Percentiles rank a stretch among this genome's conserved stretches.
Evolutionary conservation across 2,797 vertebrate species (phyloP).

Genomic region (Leuciscus waleckii): DNA sequence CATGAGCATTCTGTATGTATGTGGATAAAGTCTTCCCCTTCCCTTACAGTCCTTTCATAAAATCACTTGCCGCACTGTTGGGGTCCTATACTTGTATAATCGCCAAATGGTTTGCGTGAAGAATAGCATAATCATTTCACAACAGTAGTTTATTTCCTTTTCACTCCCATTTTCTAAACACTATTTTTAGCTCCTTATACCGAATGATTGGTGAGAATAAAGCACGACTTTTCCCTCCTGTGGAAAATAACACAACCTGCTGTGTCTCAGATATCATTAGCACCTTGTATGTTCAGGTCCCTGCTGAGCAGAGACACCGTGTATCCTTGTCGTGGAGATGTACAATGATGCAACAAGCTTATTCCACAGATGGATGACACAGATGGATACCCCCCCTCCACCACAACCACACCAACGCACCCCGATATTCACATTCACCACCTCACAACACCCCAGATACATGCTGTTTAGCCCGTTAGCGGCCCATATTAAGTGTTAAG

Average conservation of each 20-base stretch:
- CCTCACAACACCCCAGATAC: constrained; percentile 54
- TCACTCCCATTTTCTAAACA: neutral
- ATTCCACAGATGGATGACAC: constrained; percentile 79
- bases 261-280: constrained; percentile 51
- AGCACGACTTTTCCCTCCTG: neutral
- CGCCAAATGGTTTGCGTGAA: neutral
- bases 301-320: constrained; percentile 37
- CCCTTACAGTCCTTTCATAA: neutral
- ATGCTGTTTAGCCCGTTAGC: constrained; percentile 51
- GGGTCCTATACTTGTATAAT: neutral
- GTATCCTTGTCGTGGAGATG: constrained; percentile 52
- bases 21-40: neutral
- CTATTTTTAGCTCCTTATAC: constrained; percentile 16
- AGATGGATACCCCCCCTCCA: constrained; percentile 75
- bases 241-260: constrained; percentile 42
- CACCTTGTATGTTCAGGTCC: constrained; percentile 48
- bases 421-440: constrained; percentile 53
- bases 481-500: constrained; percentile 55
- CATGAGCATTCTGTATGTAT: neutral
- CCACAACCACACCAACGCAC: constrained; percentile 53
- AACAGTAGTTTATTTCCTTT: constrained; percentile 30
- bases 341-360: constrained; percentile 70
- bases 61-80: neutral
- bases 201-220: constrained; percentile 5
- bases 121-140: neutral